Percentiles rank a stretch among this genome's conserved stretches.
phyloP scores from a whole-genome alignment of 2,113 vertebrate species.

The Lophius piscatorius region DNA sequence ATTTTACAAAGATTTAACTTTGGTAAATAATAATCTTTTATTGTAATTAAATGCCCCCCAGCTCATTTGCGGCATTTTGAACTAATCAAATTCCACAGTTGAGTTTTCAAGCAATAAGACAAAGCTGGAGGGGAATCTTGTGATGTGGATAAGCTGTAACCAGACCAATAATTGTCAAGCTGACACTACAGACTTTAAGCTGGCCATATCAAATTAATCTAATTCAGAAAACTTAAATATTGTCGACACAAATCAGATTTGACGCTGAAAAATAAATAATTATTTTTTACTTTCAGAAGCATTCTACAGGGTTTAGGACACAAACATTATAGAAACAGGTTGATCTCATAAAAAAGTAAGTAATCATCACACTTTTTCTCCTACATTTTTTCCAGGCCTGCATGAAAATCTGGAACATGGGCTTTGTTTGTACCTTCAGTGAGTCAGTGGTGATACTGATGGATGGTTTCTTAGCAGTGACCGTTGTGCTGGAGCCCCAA shows the following conservation, averaged over 20 bases:
- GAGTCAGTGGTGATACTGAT: slow-evolving; percentile 94
- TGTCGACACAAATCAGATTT: too few species aligned
- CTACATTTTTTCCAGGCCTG: neutral
- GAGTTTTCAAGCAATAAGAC: neutral
- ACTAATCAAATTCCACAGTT: neutral
- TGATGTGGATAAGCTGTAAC: too few species aligned
- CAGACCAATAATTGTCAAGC: neutral
- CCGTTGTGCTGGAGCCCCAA: slow-evolving; percentile 91
- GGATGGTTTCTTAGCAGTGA: slow-evolving; percentile 90
- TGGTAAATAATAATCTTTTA: too few species aligned
- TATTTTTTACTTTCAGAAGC: neutral
- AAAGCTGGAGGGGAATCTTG: neutral
- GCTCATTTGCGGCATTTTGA: neutral
- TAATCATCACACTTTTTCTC: neutral
- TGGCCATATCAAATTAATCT: too few species aligned
- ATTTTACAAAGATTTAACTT: neutral
- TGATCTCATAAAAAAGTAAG: neutral
- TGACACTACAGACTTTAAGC: neutral
- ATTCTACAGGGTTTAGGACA: too few species aligned
- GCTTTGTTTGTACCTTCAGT: slow-evolving; percentile 86
- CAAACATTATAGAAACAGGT: too few species aligned
- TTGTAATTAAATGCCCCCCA: too few species aligned
- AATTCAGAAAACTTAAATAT: too few species aligned
- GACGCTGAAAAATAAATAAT: neutral
- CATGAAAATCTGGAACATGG: too few species aligned